phyloP scores from a whole-genome alignment of 1,140 invertebrate species.

The Heliconius eleuchia region DNA sequence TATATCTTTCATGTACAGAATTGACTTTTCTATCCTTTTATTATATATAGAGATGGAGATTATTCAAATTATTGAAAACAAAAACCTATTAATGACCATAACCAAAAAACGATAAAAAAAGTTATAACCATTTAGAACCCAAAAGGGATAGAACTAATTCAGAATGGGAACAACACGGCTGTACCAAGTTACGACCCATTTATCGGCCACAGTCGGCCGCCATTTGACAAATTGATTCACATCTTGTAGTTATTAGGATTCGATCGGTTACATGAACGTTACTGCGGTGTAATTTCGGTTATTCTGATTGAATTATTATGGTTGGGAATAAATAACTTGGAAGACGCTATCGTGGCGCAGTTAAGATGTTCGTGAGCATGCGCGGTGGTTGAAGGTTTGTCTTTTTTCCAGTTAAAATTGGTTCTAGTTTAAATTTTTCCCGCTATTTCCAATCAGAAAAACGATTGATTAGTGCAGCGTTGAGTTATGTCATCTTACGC shows the following conservation, averaged over 20 bases:
- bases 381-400: background rate
- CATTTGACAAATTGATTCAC: slow-evolving; percentile 52
- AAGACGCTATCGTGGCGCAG: background rate
- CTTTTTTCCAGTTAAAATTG: background rate
- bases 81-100: background rate
- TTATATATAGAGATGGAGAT: no score
- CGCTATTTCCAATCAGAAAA: no score
- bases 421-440: no score
- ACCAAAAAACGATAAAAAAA: background rate
- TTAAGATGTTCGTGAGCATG: no score
- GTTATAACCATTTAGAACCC: slow-evolving; percentile 7
- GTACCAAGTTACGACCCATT: slow-evolving; percentile 35
- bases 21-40: no score
- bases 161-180: slow-evolving; percentile 22
- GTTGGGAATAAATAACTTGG: background rate
- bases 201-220: slow-evolving; percentile 49
- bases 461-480: background rate
- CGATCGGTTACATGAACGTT: slow-evolving; percentile 18
- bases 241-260: slow-evolving; percentile 31
- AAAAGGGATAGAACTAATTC: slow-evolving; percentile 24
- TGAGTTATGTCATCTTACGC: no score
- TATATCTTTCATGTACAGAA: no score
- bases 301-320: slow-evolving; percentile 1
- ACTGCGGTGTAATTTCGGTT: slow-evolving; percentile 10
- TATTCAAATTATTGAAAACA: no score